Percentiles rank a stretch among this genome's conserved stretches.
phyloP scores from a whole-genome alignment of 2,797 vertebrate genomes.

The Protosalanx chinensis region DNA sequence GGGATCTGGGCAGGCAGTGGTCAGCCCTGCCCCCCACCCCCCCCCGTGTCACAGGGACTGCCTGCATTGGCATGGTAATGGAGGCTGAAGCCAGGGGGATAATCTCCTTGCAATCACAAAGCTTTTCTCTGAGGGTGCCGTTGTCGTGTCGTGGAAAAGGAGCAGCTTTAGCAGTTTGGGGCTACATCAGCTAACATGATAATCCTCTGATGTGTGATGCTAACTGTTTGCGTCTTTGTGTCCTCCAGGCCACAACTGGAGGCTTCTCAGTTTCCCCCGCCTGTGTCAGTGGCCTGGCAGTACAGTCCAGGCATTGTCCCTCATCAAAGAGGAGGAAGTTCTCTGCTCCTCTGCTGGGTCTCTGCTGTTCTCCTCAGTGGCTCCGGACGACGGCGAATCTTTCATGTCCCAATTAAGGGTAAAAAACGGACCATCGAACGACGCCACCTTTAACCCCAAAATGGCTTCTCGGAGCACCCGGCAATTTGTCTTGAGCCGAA shows the following conservation, averaged over 20 bases:
- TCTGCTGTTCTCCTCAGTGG: slow-evolving; percentile 57
- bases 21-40: slow-evolving; percentile 17
- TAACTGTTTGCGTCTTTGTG: slow-evolving; percentile 52
- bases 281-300: slow-evolving; percentile 44
- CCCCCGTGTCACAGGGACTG: slow-evolving; percentile 22
- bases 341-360: slow-evolving; percentile 49
- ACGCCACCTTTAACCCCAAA: slow-evolving; percentile 62
- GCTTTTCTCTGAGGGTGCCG: slow-evolving; percentile 43
- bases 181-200: slow-evolving; percentile 44
- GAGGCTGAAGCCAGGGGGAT: slow-evolving; percentile 30
- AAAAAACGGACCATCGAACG: slow-evolving; percentile 65
- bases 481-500: slow-evolving; percentile 64
- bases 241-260: slow-evolving; percentile 51
- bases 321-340: slow-evolving; percentile 72
- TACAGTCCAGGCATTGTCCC: slow-evolving; percentile 67
- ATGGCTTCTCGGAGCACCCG: slow-evolving; percentile 48
- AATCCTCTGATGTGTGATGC: slow-evolving; percentile 46
- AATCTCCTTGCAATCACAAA: slow-evolving; percentile 48
- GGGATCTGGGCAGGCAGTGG: slow-evolving; percentile 43
- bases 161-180: slow-evolving; percentile 38
- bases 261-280: slow-evolving; percentile 41
- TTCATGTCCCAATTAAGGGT: slow-evolving; percentile 69
- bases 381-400: slow-evolving; percentile 65
- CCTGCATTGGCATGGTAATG: slow-evolving; percentile 39
- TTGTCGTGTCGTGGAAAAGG: slow-evolving; percentile 34